phyloP scores from a whole-genome alignment of 2,888 invertebrate species.

The Diachrysia chrysitis region DNA sequence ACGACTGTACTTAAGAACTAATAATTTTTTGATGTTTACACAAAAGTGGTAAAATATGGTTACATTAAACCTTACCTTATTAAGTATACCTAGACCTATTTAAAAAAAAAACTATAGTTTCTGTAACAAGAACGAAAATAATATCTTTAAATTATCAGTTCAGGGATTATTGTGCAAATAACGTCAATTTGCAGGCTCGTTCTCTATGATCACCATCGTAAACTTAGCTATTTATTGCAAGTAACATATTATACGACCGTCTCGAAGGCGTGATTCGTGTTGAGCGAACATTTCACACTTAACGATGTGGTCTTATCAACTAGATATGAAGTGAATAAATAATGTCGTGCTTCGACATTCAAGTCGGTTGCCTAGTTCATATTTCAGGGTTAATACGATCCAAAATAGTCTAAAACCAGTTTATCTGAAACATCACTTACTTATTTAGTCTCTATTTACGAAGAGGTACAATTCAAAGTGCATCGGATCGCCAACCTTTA shows the following conservation, averaged over 20 bases:
- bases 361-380: background rate
- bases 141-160: background rate
- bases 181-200: slow-evolving; percentile 28
- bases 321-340: slow-evolving; percentile 9
- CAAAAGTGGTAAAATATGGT: background rate
- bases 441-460: no score
- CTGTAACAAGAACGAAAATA: background rate
- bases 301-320: slow-evolving; percentile 19
- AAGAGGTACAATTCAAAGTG: background rate
- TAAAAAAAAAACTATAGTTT: no score
- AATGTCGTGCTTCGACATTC: slow-evolving; percentile 2
- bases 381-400: background rate
- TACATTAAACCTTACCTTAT: no score
- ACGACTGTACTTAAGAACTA: background rate
- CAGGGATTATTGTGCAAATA: slow-evolving; percentile 22
- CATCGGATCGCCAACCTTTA: background rate
- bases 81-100: no score
- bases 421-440: background rate
- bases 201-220: slow-evolving; percentile 22
- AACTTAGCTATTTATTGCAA: slow-evolving; percentile 37
- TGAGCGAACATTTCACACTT: slow-evolving; percentile 19
- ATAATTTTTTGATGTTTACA: slow-evolving; percentile 2
- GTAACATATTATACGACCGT: slow-evolving; percentile 27
- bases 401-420: background rate
- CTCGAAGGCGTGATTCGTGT: slow-evolving; percentile 23